phyloP scores from a whole-genome alignment of 2,113 vertebrate genomes.

The Lepus timidus region DNA sequence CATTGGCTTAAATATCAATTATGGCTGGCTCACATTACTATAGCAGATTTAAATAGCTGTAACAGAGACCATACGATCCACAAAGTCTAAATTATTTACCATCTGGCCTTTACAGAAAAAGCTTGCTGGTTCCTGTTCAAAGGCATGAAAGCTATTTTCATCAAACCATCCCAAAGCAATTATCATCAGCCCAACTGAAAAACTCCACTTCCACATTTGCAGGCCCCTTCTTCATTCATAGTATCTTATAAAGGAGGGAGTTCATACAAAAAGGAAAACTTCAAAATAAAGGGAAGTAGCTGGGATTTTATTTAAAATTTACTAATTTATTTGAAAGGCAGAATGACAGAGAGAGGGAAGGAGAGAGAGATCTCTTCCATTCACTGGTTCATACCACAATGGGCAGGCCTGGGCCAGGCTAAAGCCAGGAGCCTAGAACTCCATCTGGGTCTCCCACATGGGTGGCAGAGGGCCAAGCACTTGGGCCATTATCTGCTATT shows the following conservation, averaged over 20 bases:
- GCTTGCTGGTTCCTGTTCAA: neutral
- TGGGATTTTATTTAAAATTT: neutral
- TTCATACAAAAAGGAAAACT: conserved; percentile 50
- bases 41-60: conserved; percentile 1
- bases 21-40: conserved; percentile 27
- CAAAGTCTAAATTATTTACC: conserved; percentile 22
- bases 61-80: neutral
- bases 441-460: too few species aligned
- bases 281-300: conserved; percentile 46
- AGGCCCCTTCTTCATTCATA: conserved; percentile 25
- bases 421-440: too few species aligned
- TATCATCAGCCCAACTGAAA: neutral
- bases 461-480: too few species aligned
- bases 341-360: too few species aligned
- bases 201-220: neutral
- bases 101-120: conserved; percentile 8
- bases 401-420: too few species aligned
- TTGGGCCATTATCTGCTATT: too few species aligned
- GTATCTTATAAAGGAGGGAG: conserved; percentile 11
- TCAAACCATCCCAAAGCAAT: conserved; percentile 35
- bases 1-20: conserved; percentile 51
- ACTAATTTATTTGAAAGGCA: too few species aligned
- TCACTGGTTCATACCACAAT: too few species aligned
- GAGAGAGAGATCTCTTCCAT: too few species aligned
- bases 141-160: neutral